Conservation (phyloP, 1,140 invertebrate genomes). For the Cotesia typhae region DNA sequence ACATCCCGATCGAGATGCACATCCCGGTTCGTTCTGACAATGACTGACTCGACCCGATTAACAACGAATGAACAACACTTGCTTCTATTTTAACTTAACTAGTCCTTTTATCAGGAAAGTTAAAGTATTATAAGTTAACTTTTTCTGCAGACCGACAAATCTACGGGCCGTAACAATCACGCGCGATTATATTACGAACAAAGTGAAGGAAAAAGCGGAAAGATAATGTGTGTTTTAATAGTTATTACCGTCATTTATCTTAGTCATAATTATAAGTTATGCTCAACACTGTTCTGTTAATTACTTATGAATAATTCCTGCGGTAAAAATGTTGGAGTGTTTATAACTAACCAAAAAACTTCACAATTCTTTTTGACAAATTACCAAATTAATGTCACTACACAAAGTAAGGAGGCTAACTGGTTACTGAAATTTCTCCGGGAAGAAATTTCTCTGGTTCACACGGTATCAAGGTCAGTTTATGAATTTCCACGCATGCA, state of each 20-base stretch:
- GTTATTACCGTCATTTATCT: not conserved
- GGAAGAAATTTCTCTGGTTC: constrained; percentile 32
- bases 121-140: not conserved
- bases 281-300: no score
- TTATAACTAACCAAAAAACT: not conserved
- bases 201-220: constrained; percentile 11
- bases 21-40: not conserved
- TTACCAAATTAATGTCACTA: constrained; percentile 11
- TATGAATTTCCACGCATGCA: constrained; percentile 23
- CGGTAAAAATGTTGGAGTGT: no score
- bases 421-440: constrained; percentile 30
- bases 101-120: constrained; percentile 1
- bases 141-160: not conserved
- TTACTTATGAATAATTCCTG: no score
- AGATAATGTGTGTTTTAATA: not conserved
- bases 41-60: constrained; percentile 2
- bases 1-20: not conserved
- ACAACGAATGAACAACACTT: not conserved
- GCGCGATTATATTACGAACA: not conserved
- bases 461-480: constrained; percentile 20
- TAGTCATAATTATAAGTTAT: not conserved
- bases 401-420: not conserved
- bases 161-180: constrained; percentile 10
- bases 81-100: not conserved
- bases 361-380: no score